Evolutionary conservation across 1,140 invertebrate genomes (phyloP), one percentile per base, ranked within the genome.

Genomic region (Calephelis nemesis): DNA sequence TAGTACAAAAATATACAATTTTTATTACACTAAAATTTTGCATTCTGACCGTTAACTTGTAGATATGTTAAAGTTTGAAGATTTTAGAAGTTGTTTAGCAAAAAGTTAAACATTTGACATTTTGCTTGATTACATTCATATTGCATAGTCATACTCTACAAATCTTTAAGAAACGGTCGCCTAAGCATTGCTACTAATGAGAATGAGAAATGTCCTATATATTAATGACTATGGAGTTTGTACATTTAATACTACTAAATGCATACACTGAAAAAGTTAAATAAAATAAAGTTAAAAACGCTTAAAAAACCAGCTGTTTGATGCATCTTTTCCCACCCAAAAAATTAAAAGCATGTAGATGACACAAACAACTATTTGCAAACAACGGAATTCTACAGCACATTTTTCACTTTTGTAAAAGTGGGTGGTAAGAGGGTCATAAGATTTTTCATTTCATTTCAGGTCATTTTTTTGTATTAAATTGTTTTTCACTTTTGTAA

Each of bases 1-100:
- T 42, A 66, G 65, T 66, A 66, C 65, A 66, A 66, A 66, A 66
- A 66, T 66, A 66, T 66, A 66, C 65, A 52, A 63, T 40, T 54
- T 54, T 54, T 58, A 42, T 52, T 64, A 52, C 11, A 19, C 45
- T 45, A 54, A 49, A 42, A 13, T 13, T 52, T 52, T 54, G 50
- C 10, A 15, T 58, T 30, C 30, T 58, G 19, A 58, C 52, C 10
- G 13, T 30, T 39, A 58, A 58, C 19, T 12, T 30, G 19, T 2
- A 58, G 54, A 58, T 58, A 58, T 54, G 52, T 54, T 30, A 54
- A 11, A 54, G 15, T 9, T 19, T 19, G 4, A 39, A 54, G 52
- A 54, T 54, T 19, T 9, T n/a, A n/a, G n/a, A n/a, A n/a, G n/a
- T 9, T 11, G 5, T 19, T 54, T 10, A 19, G 52, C 52, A 54